Conservation (phyloP, 2,113 vertebrate genomes). For the Phyllostomus hastatus region DNA sequence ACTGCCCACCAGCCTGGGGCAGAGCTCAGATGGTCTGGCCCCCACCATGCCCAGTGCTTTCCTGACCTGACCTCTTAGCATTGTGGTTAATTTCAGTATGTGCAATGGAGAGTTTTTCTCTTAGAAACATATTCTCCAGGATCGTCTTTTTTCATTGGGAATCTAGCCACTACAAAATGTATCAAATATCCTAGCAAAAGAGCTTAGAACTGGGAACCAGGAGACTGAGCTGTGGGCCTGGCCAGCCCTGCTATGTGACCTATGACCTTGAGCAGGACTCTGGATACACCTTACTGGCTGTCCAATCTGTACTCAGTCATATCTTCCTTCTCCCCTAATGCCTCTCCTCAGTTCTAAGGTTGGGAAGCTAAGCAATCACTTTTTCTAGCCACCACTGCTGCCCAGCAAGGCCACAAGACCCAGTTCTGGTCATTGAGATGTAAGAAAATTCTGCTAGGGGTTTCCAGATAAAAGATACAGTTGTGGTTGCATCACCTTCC, state of each 20-base stretch:
- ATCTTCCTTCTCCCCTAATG: neutral
- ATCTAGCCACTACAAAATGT: neutral
- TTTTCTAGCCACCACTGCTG: neutral
- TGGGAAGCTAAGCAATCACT: neutral
- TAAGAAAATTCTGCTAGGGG: neutral
- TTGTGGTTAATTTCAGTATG: neutral
- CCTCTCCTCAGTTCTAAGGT: neutral
- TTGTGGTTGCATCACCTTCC: neutral
- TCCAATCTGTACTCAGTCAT: neutral
- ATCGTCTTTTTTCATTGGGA: neutral
- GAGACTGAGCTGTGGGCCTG: neutral
- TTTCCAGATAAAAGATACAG: neutral
- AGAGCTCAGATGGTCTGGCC: neutral
- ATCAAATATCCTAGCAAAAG: neutral
- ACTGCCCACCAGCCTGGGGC: neutral
- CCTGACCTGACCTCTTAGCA: neutral
- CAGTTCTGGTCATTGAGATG: neutral
- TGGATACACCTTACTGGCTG: neutral
- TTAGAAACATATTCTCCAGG: neutral
- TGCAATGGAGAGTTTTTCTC: neutral
- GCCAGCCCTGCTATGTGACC: neutral
- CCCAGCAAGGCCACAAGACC: neutral
- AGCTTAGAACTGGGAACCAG: neutral
- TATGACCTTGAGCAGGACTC: neutral
- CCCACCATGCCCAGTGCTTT: neutral